A percentile compares a stretch with the other conserved stretches of the same genome.
These are phyloP conservation scores for Amblyjoppa proteus DNA, from an alignment of 2,888 invertebrate genomes.

Conservation along the genomic window DNA sequence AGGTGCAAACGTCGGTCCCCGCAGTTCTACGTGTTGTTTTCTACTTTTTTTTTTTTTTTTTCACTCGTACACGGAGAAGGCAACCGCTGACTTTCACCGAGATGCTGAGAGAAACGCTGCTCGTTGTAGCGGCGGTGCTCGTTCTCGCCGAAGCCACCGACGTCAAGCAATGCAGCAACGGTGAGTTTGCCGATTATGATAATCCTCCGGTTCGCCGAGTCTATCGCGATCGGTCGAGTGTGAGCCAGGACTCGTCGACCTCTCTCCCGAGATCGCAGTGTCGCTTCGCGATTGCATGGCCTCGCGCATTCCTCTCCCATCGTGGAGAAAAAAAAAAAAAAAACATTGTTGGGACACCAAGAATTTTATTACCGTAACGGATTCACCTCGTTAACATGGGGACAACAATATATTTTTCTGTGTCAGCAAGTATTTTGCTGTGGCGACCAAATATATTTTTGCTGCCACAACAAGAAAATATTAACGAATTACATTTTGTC, in stretches of 20 bases:
- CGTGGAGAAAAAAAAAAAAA: too few relatives aligned
- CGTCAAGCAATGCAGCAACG: slow-evolving; percentile 72
- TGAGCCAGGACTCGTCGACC: neutral
- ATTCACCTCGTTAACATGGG: too few relatives aligned
- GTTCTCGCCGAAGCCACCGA: slow-evolving; percentile 73
- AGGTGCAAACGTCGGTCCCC: slow-evolving; percentile 21
- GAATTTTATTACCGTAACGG: too few relatives aligned
- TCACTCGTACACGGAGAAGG: slow-evolving; percentile 44
- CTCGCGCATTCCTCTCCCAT: neutral
- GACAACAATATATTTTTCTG: too few relatives aligned
- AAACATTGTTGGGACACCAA: too few relatives aligned
- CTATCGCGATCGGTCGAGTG: neutral
- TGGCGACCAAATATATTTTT: too few relatives aligned
- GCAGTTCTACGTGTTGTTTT: slow-evolving; percentile 63
- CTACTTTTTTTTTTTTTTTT: slow-evolving; percentile 50
- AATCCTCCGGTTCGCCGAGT: neutral
- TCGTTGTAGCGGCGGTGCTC: slow-evolving; percentile 76
- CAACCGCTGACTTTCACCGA: slow-evolving; percentile 75
- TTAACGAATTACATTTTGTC: too few relatives aligned
- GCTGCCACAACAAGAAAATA: too few relatives aligned
- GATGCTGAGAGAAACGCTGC: slow-evolving; percentile 76
- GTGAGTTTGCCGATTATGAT: slow-evolving; percentile 66
- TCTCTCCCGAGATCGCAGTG: neutral
- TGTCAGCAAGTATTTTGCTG: too few relatives aligned
- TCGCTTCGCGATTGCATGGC: neutral